Base-by-base conservation (phyloP, 2,113 vertebrate genomes). In the Redunca redunca region DNA sequence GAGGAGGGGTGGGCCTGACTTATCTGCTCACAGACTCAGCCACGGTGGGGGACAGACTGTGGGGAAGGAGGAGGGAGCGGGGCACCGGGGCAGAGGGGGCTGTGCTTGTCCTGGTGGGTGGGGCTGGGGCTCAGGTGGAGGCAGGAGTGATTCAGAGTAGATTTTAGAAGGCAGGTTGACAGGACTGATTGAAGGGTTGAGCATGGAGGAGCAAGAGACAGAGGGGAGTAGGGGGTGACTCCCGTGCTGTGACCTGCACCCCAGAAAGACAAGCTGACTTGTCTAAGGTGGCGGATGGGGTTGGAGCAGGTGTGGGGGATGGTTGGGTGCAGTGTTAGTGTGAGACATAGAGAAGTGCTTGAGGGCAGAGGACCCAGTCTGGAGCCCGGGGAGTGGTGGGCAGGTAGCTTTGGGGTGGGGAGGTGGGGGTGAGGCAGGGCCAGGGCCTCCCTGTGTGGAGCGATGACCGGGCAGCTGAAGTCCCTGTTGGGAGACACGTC, bases 381-480 rank as follows among this genome's bases (percentile, higher is more conserved):
- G 53, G 83, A 43, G 83, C 25, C 33, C 7, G 1, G 52, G 52
- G 52, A 3, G 21, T 55, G 33, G 5, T 43, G 36, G 36, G n/a
- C n/a, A 6, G 52, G 33, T 23, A 12, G 80, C 30, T 21, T 12
- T n/a, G 80, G 81, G 81, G 52, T 4, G 28, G 21, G 33, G 50
- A 36, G 52, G 50, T 36, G 80, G 19, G 19, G 19, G 12, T 1
- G 80, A 82, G 48, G 19, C 50, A n/a, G 48, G 19, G 50, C 30
- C 30, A 25, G 80, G 80, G 50, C 64, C 40, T 84, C 16, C 82
- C 10, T 19, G 5, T 26, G 36, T 57, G 14, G 30, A n/a, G 17
- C 0, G 1, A n/a, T 50, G 43, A 50, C n/a, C 0, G 0, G n/a
- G 82, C n/a, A 57, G 82, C 52, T 7, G 52, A 40, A 40, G 53